Base-by-base conservation (phyloP, 2,113 vertebrate genomes). In the Salminus brasiliensis region DNA sequence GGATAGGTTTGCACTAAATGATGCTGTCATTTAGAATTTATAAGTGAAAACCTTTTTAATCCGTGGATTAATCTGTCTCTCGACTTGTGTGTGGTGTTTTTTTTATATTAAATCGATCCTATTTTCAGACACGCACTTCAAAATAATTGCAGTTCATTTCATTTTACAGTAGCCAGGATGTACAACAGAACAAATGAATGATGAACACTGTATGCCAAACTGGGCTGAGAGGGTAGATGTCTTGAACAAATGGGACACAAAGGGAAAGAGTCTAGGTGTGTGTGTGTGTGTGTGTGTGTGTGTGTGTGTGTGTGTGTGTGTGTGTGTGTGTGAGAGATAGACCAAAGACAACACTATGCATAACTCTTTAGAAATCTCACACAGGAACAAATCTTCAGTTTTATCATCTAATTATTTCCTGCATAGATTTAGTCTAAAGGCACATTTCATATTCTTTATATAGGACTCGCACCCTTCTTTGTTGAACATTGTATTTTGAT, bases 271-370 rank as follows among this genome's bases (percentile, higher is more conserved):
- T 29, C 13, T 66, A 49, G 27, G 76, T 65, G 43, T 52, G 21
- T 83, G 68, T n/a, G n/a, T n/a, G n/a, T n/a, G n/a, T n/a, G n/a
- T n/a, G n/a, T n/a, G n/a, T n/a, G n/a, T n/a, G n/a, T n/a, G n/a
- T n/a, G n/a, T n/a, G n/a, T n/a, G n/a, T n/a, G n/a, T n/a, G n/a
- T n/a, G n/a, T n/a, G n/a, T n/a, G n/a, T n/a, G n/a, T n/a, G n/a
- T n/a, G n/a, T n/a, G n/a, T n/a, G n/a, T n/a, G n/a, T n/a, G n/a
- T n/a, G n/a, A n/a, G n/a, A n/a, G n/a, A 45, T 9, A 78, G 36
- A 81, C 74, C 78, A 83, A 85, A 85, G 84, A 78, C 66, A 74
- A 78, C 68, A 79, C 71, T 81, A 81, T 83, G 81, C 81, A 85
- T 67, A 77, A 43, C 29, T 62, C 34, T 36, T 32, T 6, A 78